Percentiles rank a stretch among this genome's conserved stretches.
Evolutionary conservation across 2,888 invertebrate genomes (phyloP).

Genomic region (Aleiodes alternator): DNA sequence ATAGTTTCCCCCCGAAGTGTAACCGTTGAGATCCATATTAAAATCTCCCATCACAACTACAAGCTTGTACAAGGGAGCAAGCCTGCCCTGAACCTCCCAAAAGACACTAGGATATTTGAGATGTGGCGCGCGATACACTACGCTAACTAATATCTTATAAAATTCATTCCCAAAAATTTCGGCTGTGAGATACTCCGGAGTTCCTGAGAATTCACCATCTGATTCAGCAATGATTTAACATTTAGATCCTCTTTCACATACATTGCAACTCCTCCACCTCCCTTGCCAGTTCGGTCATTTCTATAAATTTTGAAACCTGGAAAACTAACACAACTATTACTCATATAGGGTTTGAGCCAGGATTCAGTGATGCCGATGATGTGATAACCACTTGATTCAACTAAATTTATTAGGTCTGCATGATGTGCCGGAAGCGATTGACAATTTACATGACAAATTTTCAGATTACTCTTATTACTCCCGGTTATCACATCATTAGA

Average conservation of each 20-base stretch:
- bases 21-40: too few species aligned
- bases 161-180: not conserved
- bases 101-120: not conserved
- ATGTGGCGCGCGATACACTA: conserved; percentile 3
- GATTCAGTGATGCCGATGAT: conserved; percentile 12
- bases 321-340: not conserved
- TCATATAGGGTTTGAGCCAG: too few species aligned
- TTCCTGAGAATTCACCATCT: not conserved
- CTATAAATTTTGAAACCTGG: conserved; percentile 9
- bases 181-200: too few species aligned
- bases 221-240: not conserved
- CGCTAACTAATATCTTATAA: not conserved
- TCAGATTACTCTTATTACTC: not conserved
- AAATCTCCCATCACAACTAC: too few species aligned
- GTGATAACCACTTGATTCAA: not conserved
- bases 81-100: not conserved
- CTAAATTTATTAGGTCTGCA: not conserved
- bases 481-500: not conserved
- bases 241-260: not conserved
- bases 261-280: conserved; percentile 19
- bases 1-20: too few species aligned
- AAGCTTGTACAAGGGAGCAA: too few species aligned
- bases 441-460: not conserved
- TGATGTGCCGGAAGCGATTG: not conserved
- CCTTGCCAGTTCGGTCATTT: not conserved